Percentiles rank a stretch among this genome's conserved stretches.
These are phyloP conservation scores for Ascidia mentula DNA, from an alignment of 23 tunicate genomes.

Conservation along the genomic window DNA sequence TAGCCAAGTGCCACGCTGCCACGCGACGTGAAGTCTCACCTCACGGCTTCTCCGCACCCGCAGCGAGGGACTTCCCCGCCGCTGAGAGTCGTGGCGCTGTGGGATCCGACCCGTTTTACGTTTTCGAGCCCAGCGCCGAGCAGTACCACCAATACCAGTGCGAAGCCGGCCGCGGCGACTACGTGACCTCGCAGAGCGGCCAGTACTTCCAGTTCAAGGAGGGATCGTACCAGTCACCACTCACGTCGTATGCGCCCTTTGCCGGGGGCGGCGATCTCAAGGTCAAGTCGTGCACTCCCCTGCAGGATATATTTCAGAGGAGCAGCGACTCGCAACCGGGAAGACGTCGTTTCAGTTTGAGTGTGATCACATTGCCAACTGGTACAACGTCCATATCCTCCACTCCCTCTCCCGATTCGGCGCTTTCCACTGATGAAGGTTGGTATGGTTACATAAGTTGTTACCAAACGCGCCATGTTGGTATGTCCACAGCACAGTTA, in stretches of 20 bases:
- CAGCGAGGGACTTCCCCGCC: not conserved
- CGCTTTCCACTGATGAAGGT: constrained; percentile 32
- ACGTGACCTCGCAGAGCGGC: not conserved
- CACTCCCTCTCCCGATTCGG: constrained; percentile 48
- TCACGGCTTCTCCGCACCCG: not conserved
- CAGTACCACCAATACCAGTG: constrained; percentile 11
- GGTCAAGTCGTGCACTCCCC: not conserved
- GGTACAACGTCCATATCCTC: constrained; percentile 61
- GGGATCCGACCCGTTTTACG: constrained; percentile 4
- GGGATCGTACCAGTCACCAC: not conserved
- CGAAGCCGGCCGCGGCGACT: not conserved
- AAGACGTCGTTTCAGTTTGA: constrained; percentile 14
- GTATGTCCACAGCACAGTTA: too few relatives aligned
- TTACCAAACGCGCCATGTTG: too few relatives aligned
- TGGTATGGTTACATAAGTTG: too few relatives aligned
- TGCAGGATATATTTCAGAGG: not conserved
- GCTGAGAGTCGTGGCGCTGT: not conserved
- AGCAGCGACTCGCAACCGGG: constrained; percentile 12
- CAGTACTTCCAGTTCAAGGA: constrained; percentile 2
- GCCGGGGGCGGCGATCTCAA: not conserved
- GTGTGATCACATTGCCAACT: constrained; percentile 57
- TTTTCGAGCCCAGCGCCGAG: constrained; percentile 7
- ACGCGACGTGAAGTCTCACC: not conserved
- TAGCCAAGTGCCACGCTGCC: not conserved
- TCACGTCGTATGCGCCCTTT: not conserved